Evolutionary conservation across 2,888 invertebrate species (phyloP), one percentile per base, ranked within the genome.

Genomic region (Adelognathus sp.): DNA sequence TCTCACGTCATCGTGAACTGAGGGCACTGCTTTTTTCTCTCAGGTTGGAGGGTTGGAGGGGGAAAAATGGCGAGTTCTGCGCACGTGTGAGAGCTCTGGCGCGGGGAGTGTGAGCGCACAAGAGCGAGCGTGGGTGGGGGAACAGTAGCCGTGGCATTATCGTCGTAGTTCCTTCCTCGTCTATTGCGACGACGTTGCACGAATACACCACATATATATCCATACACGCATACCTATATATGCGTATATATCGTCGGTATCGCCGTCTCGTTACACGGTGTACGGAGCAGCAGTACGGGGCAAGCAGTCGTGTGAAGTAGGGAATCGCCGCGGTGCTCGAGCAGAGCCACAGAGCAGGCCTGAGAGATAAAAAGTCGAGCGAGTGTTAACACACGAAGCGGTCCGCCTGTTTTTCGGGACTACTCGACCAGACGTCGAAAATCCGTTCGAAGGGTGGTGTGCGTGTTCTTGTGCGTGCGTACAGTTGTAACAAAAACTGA

Each of bases 11-110:
- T n/a, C n/a, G n/a, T n/a, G n/a, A 76, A 78, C 33, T 60, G 52
- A 50, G 33, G 21, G 18, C 4, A n/a, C 46, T 50, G 46, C 21
- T 50, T 18, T 50, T 50, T 50, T 50, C 24, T 44, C 9, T 24
- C 11, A 11, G 4, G 21, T 9, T 9, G 21, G 24, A 21, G 21
- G 11, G 2, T 52, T 24, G 56, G 1, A 14, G 58, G 71, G 44
- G 46, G n/a, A 31, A 27, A 44, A 9, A 14, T 16, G n/a, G 64
- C 31, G 56, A 39, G 64, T 78, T 79, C 70, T 84, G 83, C 77
- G 83, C 84, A 84, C 86, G 86, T 86, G 87, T 86, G 84, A 72
- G 81, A 81, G 71, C 75, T 80, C 80, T 36, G 46, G 82, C 81
- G 78, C 81, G n/a, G n/a, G n/a, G n/a, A n/a, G n/a, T n/a, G n/a